Evolutionary conservation across 2,113 vertebrate species (phyloP), one percentile per base, ranked within the genome.

Genomic region (Ancistrus triradiatus): DNA sequence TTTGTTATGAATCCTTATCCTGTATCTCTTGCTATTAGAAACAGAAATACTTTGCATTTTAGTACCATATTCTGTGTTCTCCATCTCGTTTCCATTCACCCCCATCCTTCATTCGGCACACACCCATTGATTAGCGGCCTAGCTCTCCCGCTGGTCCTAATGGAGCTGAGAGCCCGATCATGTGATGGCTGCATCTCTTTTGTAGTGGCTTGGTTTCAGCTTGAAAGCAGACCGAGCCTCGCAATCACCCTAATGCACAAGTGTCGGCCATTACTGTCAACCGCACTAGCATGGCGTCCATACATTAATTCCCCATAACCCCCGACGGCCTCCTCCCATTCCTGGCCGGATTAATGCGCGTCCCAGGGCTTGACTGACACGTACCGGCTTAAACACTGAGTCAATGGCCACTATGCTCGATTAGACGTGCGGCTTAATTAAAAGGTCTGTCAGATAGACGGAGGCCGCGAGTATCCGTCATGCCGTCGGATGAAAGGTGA

Each of bases 191-290:
- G 47, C 65, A 53, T 68, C 65, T 63, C 65, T 49, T 66, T 24
- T 38, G 59, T 59, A 53, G 40, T n/a, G 48, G 40, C 43, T 40
- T n/a, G 48, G 33, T 49, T 59, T 46, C 44, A 77, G 85, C 83
- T 84, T 86, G 81, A 68, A 86, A 68, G 64, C 38, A 35, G 46
- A 24, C 52, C 14, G 42, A 53, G 42, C 43, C 55, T 69, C 80
- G 88, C 89, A 90, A 88, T 92, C 91, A 86, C 87, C 86, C 74
- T 88, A 90, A 94, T 90, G 90, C 82, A 80, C 74, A 25, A 74
- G 82, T 81, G 90, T 91, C 89, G 90, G 89, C 91, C 91, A 91
- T 88, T 84, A 81, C 87, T 88, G 90, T 73, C 71, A 73, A 59
- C 17, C 61, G 42, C 14, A 27, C 51, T 48, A 40, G 47, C 17